Evolutionary conservation across 2,113 vertebrate genomes (phyloP), one percentile per base, ranked within the genome.

Genomic region (Grantiella picta): DNA sequence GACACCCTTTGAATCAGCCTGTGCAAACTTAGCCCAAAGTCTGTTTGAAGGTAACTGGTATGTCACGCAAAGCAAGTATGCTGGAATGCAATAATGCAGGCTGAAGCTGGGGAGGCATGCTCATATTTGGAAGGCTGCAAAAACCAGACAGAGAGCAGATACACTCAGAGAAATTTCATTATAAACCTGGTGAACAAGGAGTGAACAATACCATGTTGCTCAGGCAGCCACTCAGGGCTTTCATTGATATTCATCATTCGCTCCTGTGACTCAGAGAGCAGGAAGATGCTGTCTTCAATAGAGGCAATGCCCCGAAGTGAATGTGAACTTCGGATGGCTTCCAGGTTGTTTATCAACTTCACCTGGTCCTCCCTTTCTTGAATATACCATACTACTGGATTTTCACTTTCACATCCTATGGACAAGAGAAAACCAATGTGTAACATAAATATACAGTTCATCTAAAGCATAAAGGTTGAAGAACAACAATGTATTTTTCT

Each of bases 31-130:
- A 83, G 56, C 35, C 81, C 85, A 59, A 21, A 85, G 47, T 73
- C 72, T 82, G 42, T 95, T 80, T 95, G 92, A 92, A 92, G 73
- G 75, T 76, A 89, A 40, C 83, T 89, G 49, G 81, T 82, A 42
- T 45, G 70, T 80, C 83, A 77, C 0, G 17, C 71, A 80, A 47
- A 85, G 70, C 1, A 0, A 88, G 50, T 70, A 45, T 45, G 68
- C 59, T 90, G 90, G 78, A 90, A 95, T 94, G 95, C 63, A 91
- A 79, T 33, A 29, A 25, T 25, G 42, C 19, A n/a, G 44, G 66
- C 65, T 82, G 81, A 57, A 85, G 66, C 31, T 59, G 19, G 40
- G 29, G 20, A 82, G 33, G 49, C 59, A 69, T 38, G 70, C 7
- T 91, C 54, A 2, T 89, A 31, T 94, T 70, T 94, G 75, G 87